phyloP scores from a whole-genome alignment of 2,113 vertebrate species.

The Hippocampus zosterae region DNA sequence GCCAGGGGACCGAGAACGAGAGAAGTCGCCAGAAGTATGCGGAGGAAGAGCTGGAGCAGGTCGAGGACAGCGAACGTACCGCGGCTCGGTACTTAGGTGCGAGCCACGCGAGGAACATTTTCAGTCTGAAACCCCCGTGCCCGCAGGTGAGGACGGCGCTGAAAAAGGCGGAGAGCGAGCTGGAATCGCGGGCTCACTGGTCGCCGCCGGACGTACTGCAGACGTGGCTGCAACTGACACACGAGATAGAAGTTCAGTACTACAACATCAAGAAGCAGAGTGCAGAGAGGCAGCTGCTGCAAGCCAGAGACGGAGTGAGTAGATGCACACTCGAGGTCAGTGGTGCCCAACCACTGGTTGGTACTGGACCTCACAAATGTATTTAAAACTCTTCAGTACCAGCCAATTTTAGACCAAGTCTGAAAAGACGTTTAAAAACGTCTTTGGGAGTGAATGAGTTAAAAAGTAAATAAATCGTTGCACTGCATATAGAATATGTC shows the following conservation, averaged over 20 bases:
- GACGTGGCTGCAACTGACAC: constrained; percentile 94
- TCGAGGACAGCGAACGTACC: constrained; percentile 30
- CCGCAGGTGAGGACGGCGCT: constrained; percentile 85
- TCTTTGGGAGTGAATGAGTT: too few relatives aligned
- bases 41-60: constrained; percentile 93
- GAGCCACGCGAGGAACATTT: background rate
- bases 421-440: too few relatives aligned
- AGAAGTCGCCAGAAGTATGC: constrained; percentile 87
- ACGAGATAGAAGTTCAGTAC: constrained; percentile 92
- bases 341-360: background rate
- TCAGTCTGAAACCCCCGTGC: background rate
- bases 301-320: constrained; percentile 93
- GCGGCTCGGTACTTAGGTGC: background rate
- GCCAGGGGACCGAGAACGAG: constrained; percentile 85
- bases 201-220: constrained; percentile 80
- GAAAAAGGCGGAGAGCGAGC: constrained; percentile 86
- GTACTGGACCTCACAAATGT: too few relatives aligned
- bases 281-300: constrained; percentile 86
- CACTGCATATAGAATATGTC: too few relatives aligned
- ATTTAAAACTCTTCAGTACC: too few relatives aligned
- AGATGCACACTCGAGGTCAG: background rate
- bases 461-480: too few relatives aligned
- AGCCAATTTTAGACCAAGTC: too few relatives aligned
- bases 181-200: constrained; percentile 82
- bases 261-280: constrained; percentile 93